Evolutionary conservation across 2,888 invertebrate genomes (phyloP).

Genomic region (Acleris cristana): DNA sequence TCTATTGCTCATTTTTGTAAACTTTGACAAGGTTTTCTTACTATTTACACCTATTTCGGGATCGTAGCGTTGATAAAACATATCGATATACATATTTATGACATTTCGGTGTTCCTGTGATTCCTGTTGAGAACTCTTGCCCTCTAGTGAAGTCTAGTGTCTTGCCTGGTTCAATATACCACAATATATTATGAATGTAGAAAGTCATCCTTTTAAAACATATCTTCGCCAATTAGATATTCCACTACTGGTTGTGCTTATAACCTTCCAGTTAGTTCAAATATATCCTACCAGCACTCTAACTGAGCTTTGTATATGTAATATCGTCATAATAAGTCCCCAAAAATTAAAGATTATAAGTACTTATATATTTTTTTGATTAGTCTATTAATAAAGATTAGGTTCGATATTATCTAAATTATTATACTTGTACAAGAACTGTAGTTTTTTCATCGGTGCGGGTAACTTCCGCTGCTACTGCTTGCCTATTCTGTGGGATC

Average conservation of each 20-base stretch:
- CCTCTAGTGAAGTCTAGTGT: constrained; percentile 41
- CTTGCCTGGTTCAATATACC: constrained; percentile 57
- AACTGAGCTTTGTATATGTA: constrained; percentile 16
- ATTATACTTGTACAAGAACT: constrained; percentile 21
- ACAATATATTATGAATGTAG: constrained; percentile 40
- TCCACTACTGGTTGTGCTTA: not conserved
- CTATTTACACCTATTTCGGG: constrained; percentile 25
- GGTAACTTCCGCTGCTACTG: not conserved
- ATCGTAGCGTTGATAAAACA: constrained; percentile 29
- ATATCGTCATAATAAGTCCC: constrained; percentile 6
- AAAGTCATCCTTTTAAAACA: constrained; percentile 4
- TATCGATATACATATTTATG: constrained; percentile 28
- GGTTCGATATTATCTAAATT: constrained; percentile 28
- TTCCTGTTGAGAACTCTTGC: constrained; percentile 46
- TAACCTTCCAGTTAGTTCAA: constrained; percentile 3
- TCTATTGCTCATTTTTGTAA: constrained; percentile 33
- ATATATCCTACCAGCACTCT: constrained; percentile 15
- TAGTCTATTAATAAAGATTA: constrained; percentile 18
- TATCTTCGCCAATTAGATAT: constrained; percentile 1
- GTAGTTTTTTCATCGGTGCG: constrained; percentile 3
- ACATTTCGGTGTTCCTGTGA: constrained; percentile 31
- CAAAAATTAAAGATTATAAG: constrained; percentile 6
- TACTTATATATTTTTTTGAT: constrained; percentile 24
- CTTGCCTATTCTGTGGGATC: constrained; percentile 3
- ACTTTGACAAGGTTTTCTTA: constrained; percentile 17